Evolutionary conservation across 1,140 invertebrate species (phyloP).

Genomic region (Tetramorium alpestre): DNA sequence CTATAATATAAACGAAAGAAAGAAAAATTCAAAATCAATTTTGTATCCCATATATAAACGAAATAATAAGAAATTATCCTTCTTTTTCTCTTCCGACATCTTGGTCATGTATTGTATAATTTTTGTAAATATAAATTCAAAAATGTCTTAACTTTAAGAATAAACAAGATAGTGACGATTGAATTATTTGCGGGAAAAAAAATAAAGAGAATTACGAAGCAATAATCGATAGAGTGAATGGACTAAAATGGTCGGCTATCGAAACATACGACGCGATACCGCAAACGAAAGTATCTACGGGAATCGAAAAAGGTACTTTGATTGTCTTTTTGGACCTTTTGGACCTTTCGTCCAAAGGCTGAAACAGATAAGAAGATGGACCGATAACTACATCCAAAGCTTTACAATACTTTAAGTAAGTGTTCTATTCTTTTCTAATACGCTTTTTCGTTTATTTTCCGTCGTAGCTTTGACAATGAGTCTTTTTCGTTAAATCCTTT

Average conservation of each 20-base stretch:
- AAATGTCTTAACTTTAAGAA: neutral
- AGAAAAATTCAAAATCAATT: too few species aligned
- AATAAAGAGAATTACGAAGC: conserved; percentile 13
- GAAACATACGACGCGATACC: conserved; percentile 58
- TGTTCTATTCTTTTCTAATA: conserved; percentile 16
- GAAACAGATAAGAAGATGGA: conserved; percentile 73
- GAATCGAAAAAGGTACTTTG: conserved; percentile 58
- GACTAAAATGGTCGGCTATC: conserved; percentile 37
- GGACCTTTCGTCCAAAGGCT: neutral
- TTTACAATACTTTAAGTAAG: conserved; percentile 43
- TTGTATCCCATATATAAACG: neutral
- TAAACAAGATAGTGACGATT: neutral
- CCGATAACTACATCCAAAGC: conserved; percentile 70
- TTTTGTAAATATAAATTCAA: neutral
- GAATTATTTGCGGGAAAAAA: conserved; percentile 13
- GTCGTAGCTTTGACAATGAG: neutral
- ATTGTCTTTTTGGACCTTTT: conserved; percentile 57
- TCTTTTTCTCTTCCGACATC: neutral
- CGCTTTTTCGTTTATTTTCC: neutral
- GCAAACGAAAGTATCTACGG: conserved; percentile 14
- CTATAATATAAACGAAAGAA: neutral
- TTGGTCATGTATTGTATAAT: neutral
- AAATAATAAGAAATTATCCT: neutral
- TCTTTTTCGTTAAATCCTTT: conserved; percentile 16
- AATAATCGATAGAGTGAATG: conserved; percentile 55